Conservation (phyloP, 1,140 invertebrate species). For the Parapsyche elsis region DNA sequence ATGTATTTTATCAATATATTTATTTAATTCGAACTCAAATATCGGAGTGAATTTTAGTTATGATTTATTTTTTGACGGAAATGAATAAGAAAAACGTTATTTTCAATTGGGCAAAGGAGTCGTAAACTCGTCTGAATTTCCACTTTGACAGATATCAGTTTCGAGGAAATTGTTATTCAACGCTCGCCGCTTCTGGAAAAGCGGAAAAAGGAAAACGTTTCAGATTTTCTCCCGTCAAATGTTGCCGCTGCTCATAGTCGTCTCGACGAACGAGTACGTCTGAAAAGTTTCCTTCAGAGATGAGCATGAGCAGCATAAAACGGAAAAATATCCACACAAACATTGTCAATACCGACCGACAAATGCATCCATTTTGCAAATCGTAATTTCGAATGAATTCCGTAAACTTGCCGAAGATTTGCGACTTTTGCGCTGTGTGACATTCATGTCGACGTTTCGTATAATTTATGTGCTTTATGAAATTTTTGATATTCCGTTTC, state of each 20-base stretch:
- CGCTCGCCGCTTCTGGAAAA: background rate
- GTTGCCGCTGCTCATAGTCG: background rate
- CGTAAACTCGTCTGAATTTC: conserved; percentile 9
- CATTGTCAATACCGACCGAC: background rate
- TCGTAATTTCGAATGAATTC: background rate
- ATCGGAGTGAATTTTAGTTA: background rate
- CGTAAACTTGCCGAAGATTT: background rate
- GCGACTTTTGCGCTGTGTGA: background rate
- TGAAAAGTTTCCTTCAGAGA: background rate
- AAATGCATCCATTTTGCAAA: background rate
- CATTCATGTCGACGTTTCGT: background rate
- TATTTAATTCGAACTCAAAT: background rate
- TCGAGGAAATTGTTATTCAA: conserved; percentile 34
- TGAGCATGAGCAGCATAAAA: background rate
- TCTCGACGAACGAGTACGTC: background rate
- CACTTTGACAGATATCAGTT: conserved; percentile 33
- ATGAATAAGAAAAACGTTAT: background rate
- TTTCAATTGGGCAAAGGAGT: background rate
- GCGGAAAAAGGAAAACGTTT: conserved; percentile 13
- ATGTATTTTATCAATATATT: too few relatives aligned
- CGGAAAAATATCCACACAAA: background rate
- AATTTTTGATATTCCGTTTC: conserved; percentile 9
- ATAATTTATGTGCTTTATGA: conserved; percentile 14
- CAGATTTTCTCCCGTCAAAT: conserved; percentile 27
- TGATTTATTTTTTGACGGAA: background rate